These are phyloP conservation scores for Ascaphus truei DNA, from an alignment of 2,113 vertebrate species.

Conservation along the genomic window DNA sequence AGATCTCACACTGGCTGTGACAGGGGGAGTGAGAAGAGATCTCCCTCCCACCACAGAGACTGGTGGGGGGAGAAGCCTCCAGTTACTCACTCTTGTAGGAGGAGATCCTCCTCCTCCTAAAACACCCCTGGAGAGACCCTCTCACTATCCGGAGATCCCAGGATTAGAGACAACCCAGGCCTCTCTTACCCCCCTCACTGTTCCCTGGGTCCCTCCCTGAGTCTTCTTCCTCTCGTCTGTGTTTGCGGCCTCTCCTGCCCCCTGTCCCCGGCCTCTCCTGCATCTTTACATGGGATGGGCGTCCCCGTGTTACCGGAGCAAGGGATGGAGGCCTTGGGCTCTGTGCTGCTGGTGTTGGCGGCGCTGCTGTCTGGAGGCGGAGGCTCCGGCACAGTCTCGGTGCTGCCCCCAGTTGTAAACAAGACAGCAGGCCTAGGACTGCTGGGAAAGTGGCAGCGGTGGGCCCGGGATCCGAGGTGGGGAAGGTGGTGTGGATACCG, in stretches of 20 bases:
- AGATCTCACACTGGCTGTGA: too few species aligned
- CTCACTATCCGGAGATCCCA: neutral
- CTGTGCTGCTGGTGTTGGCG: conserved; percentile 16
- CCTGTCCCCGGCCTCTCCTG: neutral
- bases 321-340: conserved; percentile 11
- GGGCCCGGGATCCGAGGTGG: conserved; percentile 50
- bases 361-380: conserved; percentile 34
- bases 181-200: too few species aligned
- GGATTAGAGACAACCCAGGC: neutral
- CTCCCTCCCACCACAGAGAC: neutral
- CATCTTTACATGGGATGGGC: neutral
- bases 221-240: too few species aligned
- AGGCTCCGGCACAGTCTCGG: conserved; percentile 36
- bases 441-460: conserved; percentile 28
- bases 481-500: conserved; percentile 82
- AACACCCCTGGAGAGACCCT: neutral
- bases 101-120: too few species aligned
- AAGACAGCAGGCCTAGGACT: conserved; percentile 53
- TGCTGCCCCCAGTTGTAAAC: conserved; percentile 56
- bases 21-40: neutral
- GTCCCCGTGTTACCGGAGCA: neutral
- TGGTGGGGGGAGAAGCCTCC: too few species aligned
- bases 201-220: too few species aligned
- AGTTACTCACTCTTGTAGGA: too few species aligned
- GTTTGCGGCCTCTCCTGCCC: too few species aligned